Conservation (phyloP, 2,113 vertebrate genomes). For the Bubo blakistoni region DNA sequence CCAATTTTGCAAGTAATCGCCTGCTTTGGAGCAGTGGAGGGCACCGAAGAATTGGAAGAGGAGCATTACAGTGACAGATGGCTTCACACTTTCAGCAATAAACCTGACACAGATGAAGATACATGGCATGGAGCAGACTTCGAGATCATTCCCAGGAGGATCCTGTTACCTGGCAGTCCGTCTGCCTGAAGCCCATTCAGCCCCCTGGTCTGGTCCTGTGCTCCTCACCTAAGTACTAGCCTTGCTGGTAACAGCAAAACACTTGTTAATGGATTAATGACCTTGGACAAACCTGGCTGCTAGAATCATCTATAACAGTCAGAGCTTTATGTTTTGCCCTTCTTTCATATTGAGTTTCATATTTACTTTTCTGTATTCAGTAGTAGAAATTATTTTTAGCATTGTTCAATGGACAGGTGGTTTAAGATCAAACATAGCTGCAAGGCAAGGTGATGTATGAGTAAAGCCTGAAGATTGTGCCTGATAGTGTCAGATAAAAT, state of each 20-base stretch:
- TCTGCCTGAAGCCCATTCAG: not conserved
- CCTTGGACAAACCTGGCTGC: not conserved
- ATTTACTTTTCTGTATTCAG: not conserved
- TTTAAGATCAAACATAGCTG: not conserved
- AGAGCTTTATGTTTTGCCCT: not conserved
- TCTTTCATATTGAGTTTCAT: not conserved
- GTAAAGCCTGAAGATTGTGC: not conserved
- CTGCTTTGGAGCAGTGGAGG: not conserved
- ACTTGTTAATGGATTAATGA: not conserved
- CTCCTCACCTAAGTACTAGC: not conserved
- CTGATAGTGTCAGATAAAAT: not conserved
- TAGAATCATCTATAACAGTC: not conserved
- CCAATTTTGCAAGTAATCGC: not conserved
- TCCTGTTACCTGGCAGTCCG: not conserved
- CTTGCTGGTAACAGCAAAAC: not conserved
- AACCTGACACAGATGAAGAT: conserved; percentile 50
- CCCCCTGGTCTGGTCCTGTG: not conserved
- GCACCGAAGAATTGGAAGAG: not conserved
- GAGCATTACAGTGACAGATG: not conserved
- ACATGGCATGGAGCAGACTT: not conserved
- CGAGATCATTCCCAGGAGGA: not conserved
- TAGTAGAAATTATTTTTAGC: not conserved
- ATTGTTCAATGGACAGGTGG: not conserved
- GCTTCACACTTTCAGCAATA: conserved; percentile 23
- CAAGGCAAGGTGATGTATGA: not conserved